Evolutionary conservation across 2,797 vertebrate genomes (phyloP).

Genomic region (Catamblyrhynchus diadema): DNA sequence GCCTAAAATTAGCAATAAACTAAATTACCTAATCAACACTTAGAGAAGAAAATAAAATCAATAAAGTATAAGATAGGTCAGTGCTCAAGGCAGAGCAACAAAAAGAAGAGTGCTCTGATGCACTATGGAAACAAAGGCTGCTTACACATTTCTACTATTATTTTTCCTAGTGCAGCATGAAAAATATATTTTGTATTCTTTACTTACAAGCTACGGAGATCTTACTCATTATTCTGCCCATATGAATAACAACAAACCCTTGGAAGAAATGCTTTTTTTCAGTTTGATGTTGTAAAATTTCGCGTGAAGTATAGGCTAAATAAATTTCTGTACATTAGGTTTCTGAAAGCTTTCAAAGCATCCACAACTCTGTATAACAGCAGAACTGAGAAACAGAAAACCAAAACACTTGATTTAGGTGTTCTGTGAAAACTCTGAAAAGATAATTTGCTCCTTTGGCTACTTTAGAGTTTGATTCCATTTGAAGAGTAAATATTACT

Average conservation of each 20-base stretch:
- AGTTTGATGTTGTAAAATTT: not conserved
- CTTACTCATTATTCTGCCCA: not conserved
- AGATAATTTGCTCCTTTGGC: not conserved
- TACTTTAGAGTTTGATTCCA: not conserved
- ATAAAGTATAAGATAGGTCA: not conserved
- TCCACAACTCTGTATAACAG: not conserved
- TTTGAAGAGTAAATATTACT: not conserved
- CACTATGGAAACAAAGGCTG: not conserved
- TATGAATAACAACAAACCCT: not conserved
- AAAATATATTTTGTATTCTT: not conserved
- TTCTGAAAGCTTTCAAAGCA: not conserved
- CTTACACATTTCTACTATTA: not conserved
- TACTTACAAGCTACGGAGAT: not conserved
- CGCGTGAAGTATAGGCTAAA: not conserved
- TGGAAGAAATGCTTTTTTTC: not conserved
- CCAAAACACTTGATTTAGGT: not conserved
- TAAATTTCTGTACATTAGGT: not conserved
- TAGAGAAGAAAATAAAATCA: not conserved
- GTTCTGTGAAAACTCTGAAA: not conserved
- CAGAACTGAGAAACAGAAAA: not conserved
- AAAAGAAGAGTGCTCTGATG: not conserved
- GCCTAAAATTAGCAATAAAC: not conserved
- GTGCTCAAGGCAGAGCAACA: not conserved
- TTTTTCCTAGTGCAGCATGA: not conserved
- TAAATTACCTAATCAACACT: not conserved